Evolutionary conservation across 92 coral and sea anemone species (phyloP).

Genomic region (Nematostella vectensis): DNA sequence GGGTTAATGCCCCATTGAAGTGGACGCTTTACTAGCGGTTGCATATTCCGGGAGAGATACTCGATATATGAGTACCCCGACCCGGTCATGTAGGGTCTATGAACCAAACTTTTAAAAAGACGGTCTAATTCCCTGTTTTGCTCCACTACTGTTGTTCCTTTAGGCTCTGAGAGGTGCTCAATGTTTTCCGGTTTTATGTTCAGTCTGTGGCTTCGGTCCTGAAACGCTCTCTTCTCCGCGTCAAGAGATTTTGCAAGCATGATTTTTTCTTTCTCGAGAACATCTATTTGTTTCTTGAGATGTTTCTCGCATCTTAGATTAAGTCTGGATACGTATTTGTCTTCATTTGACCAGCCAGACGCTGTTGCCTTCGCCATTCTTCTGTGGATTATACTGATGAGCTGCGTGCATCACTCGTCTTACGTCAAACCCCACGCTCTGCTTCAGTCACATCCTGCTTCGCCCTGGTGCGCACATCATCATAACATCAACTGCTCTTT

Average conservation of each 20-base stretch:
- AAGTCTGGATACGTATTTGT: slow-evolving; percentile 60
- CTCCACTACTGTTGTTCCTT: slow-evolving; percentile 5
- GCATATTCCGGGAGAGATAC: slow-evolving; percentile 38
- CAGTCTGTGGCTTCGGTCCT: slow-evolving; percentile 39
- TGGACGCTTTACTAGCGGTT: slow-evolving; percentile 62
- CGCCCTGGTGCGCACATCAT: no score
- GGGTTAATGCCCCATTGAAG: slow-evolving; percentile 71
- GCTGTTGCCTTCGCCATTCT: no score
- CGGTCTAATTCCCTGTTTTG: slow-evolving; percentile 24
- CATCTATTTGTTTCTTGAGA: slow-evolving; percentile 53
- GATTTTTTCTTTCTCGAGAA: slow-evolving; percentile 44
- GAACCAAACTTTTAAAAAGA: slow-evolving; percentile 26
- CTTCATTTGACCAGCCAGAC: slow-evolving; percentile 35
- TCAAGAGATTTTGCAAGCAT: slow-evolving; percentile 47
- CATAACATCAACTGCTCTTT: no score
- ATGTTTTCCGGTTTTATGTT: slow-evolving; percentile 42
- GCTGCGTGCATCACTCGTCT: no score
- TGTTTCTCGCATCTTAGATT: slow-evolving; percentile 54
- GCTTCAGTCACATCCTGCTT: no score
- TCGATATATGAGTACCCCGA: slow-evolving; percentile 61
- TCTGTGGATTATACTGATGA: no score
- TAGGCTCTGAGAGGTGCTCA: slow-evolving; percentile 40
- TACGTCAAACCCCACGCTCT: no score
- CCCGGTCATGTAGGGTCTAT: slow-evolving; percentile 41
- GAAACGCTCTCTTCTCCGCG: slow-evolving; percentile 45